Base-by-base conservation (phyloP, 2,113 vertebrate genomes). In the Perca schrenkii region DNA sequence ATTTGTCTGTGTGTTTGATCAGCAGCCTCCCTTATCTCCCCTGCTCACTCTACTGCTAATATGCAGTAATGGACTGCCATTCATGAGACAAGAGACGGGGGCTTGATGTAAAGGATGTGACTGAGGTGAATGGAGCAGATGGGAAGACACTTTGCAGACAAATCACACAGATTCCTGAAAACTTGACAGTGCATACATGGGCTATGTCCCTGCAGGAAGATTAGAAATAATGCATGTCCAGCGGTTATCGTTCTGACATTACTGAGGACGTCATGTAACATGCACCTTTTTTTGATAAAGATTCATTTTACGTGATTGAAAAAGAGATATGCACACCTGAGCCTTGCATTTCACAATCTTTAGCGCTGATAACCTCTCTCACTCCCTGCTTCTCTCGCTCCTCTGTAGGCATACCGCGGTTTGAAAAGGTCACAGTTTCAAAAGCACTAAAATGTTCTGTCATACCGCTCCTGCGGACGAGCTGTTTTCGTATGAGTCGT, bases 1-100 rank as follows among this genome's bases (percentile, higher is more conserved):
- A 89, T 95, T 93, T 94, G 91, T 93, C 91, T 88, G 85, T 74
- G 69, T 89, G 90, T 95, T 95, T 95, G 95, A 95, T 95, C 93
- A 93, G 86, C 80, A 77, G 88, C 72, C 87, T 86, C 85, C 75
- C 90, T 92, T 93, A 89, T 94, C 93, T 92, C 86, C 70, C 70
- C 88, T 71, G 85, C 82, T 89, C 86, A 85, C 90, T 93, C 86
- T 58, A 82, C 89, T 89, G 89, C 92, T 94, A 94, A 94, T 94
- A 90, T 87, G 89, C 79, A 84, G 84, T 94, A 94, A 94, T 94
- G 86, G 93, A 91, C 90, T 82, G 79, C 88, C 90, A 93, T 93
- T 94, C 90, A 88, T 84, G 90, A 92, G 86, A 84, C 86, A 80
- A 83, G 80, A 88, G 89, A 93, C 5, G 17, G 62, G 53, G 83